Evolutionary conservation across 1,140 invertebrate species (phyloP).

Genomic region (Diprion similis): DNA sequence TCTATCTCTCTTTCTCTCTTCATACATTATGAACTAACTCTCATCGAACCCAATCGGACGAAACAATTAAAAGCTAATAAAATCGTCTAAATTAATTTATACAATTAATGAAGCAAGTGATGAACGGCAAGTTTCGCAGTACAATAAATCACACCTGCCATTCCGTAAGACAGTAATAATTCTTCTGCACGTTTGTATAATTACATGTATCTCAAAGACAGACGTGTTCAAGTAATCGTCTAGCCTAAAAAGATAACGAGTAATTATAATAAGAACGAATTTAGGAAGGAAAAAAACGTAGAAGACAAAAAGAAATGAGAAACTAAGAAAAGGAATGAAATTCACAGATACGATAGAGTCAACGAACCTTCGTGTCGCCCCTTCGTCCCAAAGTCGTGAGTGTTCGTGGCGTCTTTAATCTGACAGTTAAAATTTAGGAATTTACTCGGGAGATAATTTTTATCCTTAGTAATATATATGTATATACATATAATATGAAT

Average conservation of each 20-base stretch:
- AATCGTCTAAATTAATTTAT: not conserved
- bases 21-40: not conserved
- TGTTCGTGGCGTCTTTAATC: not conserved
- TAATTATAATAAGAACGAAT: not conserved
- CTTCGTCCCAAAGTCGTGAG: not conserved
- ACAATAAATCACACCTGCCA: too few species aligned
- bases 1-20: not conserved
- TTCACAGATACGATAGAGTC: not conserved
- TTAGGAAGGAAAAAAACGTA: conserved; percentile 2
- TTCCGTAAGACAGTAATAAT: too few species aligned
- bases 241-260: not conserved
- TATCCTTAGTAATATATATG: not conserved
- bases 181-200: too few species aligned
- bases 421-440: conserved; percentile 15
- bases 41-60: not conserved
- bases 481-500: not conserved
- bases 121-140: not conserved
- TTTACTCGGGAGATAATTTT: conserved; percentile 13
- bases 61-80: not conserved
- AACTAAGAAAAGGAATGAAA: not conserved
- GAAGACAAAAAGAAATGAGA: not conserved
- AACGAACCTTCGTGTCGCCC: not conserved
- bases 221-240: not conserved
- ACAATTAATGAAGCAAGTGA: not conserved
- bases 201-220: not conserved